Evolutionary conservation across 1,140 invertebrate genomes (phyloP).

Genomic region (Reticulitermes speratus): DNA sequence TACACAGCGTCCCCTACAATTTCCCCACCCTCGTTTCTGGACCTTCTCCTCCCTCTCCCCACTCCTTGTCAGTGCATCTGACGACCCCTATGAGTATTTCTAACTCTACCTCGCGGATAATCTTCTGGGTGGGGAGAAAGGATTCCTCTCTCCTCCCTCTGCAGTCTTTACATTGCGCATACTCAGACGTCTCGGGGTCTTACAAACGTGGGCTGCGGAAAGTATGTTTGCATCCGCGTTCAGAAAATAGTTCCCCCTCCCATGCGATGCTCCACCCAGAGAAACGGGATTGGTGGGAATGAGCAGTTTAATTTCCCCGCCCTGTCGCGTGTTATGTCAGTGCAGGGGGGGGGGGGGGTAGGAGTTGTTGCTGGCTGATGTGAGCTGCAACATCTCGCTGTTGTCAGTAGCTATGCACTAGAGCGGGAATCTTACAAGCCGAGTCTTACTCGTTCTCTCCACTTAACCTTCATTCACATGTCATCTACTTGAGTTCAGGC

Average conservation of each 20-base stretch:
- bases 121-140: neutral
- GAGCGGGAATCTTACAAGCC: too few relatives aligned
- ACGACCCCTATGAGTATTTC: neutral
- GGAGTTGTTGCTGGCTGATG: too few relatives aligned
- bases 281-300: neutral
- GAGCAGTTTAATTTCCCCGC: neutral
- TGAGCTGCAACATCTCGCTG: too few relatives aligned
- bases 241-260: conserved; percentile 15
- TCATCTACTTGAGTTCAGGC: too few relatives aligned
- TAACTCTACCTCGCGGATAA: neutral
- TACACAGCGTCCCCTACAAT: too few relatives aligned
- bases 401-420: too few relatives aligned
- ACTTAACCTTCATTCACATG: too few relatives aligned
- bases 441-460: too few relatives aligned
- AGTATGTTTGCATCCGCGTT: conserved; percentile 13
- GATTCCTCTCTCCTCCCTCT: too few relatives aligned
- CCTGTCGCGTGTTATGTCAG: neutral
- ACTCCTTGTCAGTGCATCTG: neutral
- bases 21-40: too few relatives aligned
- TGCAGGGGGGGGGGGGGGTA: neutral
- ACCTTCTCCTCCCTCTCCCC: neutral
- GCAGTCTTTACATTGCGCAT: neutral
- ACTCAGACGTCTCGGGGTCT: neutral
- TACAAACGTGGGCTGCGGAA: neutral
- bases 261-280: conserved; percentile 14